A percentile compares a stretch with the other conserved stretches of the same genome.
These are phyloP conservation scores for Trichacis sp. DNA, from an alignment of 2,888 invertebrate species.

Conservation along the genomic window DNA sequence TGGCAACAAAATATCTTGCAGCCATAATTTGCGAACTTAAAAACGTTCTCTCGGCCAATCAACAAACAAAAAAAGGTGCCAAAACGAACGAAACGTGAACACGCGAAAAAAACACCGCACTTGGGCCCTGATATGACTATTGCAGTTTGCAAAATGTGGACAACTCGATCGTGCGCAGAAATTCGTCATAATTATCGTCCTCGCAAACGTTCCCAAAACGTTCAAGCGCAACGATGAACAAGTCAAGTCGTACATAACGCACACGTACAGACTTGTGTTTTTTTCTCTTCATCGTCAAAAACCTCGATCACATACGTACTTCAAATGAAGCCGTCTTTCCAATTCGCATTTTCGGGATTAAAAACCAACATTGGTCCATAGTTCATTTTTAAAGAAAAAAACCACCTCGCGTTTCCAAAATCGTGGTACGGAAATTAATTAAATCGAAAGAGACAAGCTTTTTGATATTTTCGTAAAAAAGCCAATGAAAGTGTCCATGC, in stretches of 20 bases:
- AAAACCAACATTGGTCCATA: constrained; percentile 11
- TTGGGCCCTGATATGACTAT: no score
- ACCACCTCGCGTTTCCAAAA: background rate
- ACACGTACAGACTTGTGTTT: no score
- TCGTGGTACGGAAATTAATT: no score
- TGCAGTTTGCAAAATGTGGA: no score
- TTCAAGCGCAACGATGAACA: constrained; percentile 8
- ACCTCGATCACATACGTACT: background rate
- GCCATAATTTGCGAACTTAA: no score
- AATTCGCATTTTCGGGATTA: background rate
- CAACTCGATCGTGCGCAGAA: background rate
- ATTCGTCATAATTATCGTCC: background rate
- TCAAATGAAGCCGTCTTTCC: background rate
- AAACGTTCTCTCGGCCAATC: no score
- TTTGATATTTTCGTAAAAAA: constrained; percentile 46
- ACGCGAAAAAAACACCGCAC: no score
- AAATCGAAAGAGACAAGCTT: constrained; percentile 48
- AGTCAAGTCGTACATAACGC: constrained; percentile 25
- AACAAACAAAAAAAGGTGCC: background rate
- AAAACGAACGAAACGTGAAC: background rate
- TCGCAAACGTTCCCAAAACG: background rate
- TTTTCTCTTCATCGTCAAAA: background rate
- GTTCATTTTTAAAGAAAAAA: constrained; percentile 1
- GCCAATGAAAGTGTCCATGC: constrained; percentile 49
- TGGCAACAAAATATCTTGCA: constrained; percentile 8